Evolutionary conservation across 2,113 vertebrate genomes (phyloP), one percentile per base, ranked within the genome.

Genomic region (Cheilinus undulatus): DNA sequence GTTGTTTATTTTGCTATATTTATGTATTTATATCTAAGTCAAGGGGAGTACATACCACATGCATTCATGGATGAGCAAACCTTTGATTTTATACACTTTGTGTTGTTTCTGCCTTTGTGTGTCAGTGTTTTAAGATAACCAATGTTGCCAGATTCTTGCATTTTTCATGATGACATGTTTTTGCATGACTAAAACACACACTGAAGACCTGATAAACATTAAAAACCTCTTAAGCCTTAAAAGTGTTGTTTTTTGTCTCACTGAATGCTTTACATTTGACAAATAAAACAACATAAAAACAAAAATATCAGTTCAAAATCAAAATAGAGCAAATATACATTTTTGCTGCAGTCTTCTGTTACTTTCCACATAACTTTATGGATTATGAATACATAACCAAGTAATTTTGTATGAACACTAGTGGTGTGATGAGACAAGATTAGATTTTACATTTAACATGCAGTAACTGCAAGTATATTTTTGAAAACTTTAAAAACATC

Each of bases 151-250:
- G 15, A 12, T 42, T 19, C 1, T 42, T 42, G 40, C 17, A 6
- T 6, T 42, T 62, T 69, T 28, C 2, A 34, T 48, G 20, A 10
- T 20, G 28, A 36, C 43, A 36, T 65, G 2, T 38, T 46, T 56
- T 60, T 58, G 26, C 70, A 83, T 49, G 10, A 77, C 67, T 84
- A 19, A 53, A 77, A 56, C 77, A 79, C 73, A 72, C 60, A 50
- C 5, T 69, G 17, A 69, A 66, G 61, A 30, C 83, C 66, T 73
- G 61, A 88, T 82, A 67, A 4, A 40, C 19, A 61, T 27, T 0
- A 73, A 78, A 72, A 68, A 28, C 2, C 7, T 19, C 5, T 7
- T 7, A 17, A 6, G 24, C 28, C 15, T 19, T 1, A 24, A 49
- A 12, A 28, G 14, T 19, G 28, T 7, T 52, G 28, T 4, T 28